Percentiles rank a stretch among this genome's conserved stretches.
Conservation (phyloP, 2,797 vertebrate species). For the Halcyon leucocephala region DNA sequence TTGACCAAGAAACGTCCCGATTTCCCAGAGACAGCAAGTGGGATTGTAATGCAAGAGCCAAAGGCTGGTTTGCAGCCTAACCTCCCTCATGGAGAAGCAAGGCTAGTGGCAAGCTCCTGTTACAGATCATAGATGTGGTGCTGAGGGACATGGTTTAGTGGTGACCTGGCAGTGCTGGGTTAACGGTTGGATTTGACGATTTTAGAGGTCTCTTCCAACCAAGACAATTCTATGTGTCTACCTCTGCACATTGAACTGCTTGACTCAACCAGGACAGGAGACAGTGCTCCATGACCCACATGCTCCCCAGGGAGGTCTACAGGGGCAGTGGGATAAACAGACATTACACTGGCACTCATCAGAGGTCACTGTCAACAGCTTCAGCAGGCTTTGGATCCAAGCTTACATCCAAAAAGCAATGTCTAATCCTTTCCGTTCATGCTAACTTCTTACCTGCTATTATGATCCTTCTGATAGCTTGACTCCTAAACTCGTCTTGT, state of each 20-base stretch:
- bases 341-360: too few species aligned
- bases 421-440: not conserved
- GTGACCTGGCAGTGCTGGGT: not conserved
- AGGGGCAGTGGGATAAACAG: rapidly evolving
- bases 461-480: not conserved
- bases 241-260: not conserved
- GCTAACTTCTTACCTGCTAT: not conserved
- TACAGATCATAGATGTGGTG: not conserved
- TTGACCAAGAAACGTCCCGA: not conserved
- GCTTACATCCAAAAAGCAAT: not conserved
- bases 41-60: not conserved
- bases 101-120: not conserved
- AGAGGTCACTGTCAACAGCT: not conserved
- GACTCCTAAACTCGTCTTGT: not conserved
- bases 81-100: not conserved
- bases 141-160: not conserved
- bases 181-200: not conserved
- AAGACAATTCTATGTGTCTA: not conserved
- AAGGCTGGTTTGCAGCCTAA: not conserved
- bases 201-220: not conserved
- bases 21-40: not conserved
- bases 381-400: not conserved
- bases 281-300: not conserved
- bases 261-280: not conserved
- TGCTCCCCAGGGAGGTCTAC: not conserved